Evolutionary conservation across 2,113 vertebrate genomes (phyloP).

Genomic region (Melanerpes aurifrons): DNA sequence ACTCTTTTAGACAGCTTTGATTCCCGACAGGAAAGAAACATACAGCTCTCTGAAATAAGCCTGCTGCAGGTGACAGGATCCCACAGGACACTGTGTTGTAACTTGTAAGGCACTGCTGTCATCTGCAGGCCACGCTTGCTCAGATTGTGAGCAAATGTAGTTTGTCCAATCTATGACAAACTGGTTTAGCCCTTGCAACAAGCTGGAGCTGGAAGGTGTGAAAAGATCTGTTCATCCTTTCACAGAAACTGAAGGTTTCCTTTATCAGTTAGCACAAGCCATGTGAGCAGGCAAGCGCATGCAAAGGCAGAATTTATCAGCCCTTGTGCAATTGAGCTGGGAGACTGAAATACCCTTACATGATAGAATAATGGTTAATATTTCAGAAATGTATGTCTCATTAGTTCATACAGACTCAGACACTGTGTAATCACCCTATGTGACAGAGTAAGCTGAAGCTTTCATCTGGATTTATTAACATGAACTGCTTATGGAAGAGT

Average conservation of each 20-base stretch:
- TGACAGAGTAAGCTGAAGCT: background rate
- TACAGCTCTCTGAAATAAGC: background rate
- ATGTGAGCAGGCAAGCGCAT: background rate
- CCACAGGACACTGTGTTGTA: background rate
- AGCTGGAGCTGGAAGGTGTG: background rate
- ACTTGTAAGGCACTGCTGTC: slow-evolving; percentile 7
- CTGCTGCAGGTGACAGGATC: background rate
- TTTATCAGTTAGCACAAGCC: background rate
- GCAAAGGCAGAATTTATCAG: background rate
- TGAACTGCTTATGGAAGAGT: background rate
- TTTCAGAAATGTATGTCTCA: background rate
- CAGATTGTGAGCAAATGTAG: rapidly evolving
- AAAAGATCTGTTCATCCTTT: background rate
- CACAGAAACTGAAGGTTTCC: background rate
- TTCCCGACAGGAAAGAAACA: background rate
- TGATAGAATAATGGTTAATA: background rate
- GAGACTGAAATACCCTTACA: background rate
- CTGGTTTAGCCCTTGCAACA: background rate
- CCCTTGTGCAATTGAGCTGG: rapidly evolving
- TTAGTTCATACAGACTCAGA: background rate
- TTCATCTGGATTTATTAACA: slow-evolving; percentile 25
- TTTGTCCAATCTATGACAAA: background rate
- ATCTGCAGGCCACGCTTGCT: background rate
- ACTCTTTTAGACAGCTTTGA: background rate
- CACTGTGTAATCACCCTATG: background rate